These are phyloP conservation scores for Fulica atra DNA, from an alignment of 2,113 vertebrate genomes.

Conservation along the genomic window DNA sequence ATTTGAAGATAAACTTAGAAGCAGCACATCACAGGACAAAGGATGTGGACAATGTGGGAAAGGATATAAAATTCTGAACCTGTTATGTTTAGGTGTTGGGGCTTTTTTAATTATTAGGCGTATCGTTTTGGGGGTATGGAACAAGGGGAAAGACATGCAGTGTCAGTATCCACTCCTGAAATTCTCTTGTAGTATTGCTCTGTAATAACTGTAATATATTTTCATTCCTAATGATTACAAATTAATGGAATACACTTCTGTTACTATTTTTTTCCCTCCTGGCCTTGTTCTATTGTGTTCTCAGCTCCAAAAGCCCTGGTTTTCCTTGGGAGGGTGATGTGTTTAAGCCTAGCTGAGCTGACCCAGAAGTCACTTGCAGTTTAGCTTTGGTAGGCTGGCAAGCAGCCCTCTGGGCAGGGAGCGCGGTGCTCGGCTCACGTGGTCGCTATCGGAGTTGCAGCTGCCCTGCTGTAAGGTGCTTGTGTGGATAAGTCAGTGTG, in stretches of 20 bases:
- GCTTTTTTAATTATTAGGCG: accelerated
- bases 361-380: not conserved
- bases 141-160: not conserved
- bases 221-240: not conserved
- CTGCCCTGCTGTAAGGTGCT: not conserved
- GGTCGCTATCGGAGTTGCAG: not conserved
- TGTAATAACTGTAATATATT: not conserved
- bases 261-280: not conserved
- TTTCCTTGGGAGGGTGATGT: not conserved
- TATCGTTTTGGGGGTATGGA: not conserved
- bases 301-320: not conserved
- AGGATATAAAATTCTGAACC: not conserved
- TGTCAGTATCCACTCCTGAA: not conserved
- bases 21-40: not conserved
- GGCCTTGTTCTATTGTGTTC: not conserved
- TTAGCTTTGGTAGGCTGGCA: not conserved
- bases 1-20: not conserved
- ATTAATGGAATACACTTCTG: not conserved
- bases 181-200: not conserved
- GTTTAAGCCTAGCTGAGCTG: not conserved
- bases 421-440: not conserved
- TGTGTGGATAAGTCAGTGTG: not conserved
- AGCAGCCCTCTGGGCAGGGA: not conserved
- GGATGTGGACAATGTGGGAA: accelerated
- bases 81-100: not conserved